Conservation (phyloP, 2,888 invertebrate species). For the Alloplasta piceator region DNA sequence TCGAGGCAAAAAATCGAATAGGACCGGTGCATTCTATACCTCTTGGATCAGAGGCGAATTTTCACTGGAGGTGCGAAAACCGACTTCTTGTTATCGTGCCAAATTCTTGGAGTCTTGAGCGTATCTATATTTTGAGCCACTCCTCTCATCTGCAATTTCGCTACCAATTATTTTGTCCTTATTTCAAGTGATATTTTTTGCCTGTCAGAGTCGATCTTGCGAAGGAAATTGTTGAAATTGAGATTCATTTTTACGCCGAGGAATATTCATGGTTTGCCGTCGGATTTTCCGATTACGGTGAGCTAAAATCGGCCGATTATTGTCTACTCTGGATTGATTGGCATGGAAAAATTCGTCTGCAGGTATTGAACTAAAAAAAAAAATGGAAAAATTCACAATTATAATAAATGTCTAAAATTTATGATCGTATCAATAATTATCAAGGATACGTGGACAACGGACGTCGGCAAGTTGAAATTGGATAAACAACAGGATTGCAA, state of each 20-base stretch:
- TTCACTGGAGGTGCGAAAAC: conserved; percentile 79
- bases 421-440: conserved; percentile 51
- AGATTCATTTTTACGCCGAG: conserved; percentile 78
- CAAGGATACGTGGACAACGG: conserved; percentile 90
- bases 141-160: too few species aligned
- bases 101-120: too few species aligned
- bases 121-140: too few species aligned
- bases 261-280: conserved; percentile 90
- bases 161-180: not conserved
- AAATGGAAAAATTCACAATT: not conserved
- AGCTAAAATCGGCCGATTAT: conserved; percentile 89
- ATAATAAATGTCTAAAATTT: conserved; percentile 18
- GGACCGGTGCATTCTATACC: conserved; percentile 76
- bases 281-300: conserved; percentile 94
- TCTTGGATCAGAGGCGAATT: conserved; percentile 78
- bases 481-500: conserved; percentile 91
- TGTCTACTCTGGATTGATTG: conserved; percentile 92
- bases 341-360: conserved; percentile 85
- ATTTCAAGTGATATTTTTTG: not conserved
- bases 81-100: not conserved
- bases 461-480: conserved; percentile 87
- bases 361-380: conserved; percentile 80
- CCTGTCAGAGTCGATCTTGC: conserved; percentile 75
- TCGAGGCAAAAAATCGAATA: conserved; percentile 26
- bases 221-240: conserved; percentile 74